Evolutionary conservation across 1,140 invertebrate genomes (phyloP), one percentile per base, ranked within the genome.

Genomic region (Conus ventricosus): DNA sequence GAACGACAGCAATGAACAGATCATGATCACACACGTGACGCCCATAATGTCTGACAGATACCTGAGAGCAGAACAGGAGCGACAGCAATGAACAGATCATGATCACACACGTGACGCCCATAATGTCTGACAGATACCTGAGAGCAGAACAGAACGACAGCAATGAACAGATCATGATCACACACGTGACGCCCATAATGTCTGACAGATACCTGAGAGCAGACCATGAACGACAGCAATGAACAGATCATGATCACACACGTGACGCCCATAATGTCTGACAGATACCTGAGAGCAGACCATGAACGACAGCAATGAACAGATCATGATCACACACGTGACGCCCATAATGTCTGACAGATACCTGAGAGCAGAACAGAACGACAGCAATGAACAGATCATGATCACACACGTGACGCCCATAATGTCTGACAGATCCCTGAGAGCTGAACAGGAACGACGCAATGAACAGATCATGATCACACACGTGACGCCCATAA

Each of bases 11-110:
- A 76, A n/a, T n/a, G n/a, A n/a, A n/a, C n/a, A n/a, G n/a, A n/a
- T n/a, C n/a, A n/a, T n/a, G n/a, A n/a, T n/a, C n/a, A n/a, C 98
- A 98, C 6, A 97, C 95, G 71, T 95, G 95, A 23, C 92, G 87
- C 7, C 89, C 88, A 5, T 85, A 89, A 67, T 92, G 91, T 25
- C 89, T 75, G 13, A 92, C 82, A 0, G 91, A 92, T 51, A 92
- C 91, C 91, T 91, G 55, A 5, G 7, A 63, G 15, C 81, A 87
- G 8, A 15, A 39, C 20, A 63, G 54, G 80, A 60, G n/a, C n/a
- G n/a, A n/a, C 20, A 76, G 2, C 71, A 76, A n/a, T n/a, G n/a
- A n/a, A n/a, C n/a, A n/a, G n/a, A n/a, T n/a, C n/a, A n/a, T n/a
- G n/a, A n/a, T n/a, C n/a, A n/a, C 98, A 98, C 6, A 97, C 95